Evolutionary conservation across 1,140 invertebrate genomes (phyloP), one percentile per base, ranked within the genome.

Genomic region (Caenorhabditis elegans): DNA sequence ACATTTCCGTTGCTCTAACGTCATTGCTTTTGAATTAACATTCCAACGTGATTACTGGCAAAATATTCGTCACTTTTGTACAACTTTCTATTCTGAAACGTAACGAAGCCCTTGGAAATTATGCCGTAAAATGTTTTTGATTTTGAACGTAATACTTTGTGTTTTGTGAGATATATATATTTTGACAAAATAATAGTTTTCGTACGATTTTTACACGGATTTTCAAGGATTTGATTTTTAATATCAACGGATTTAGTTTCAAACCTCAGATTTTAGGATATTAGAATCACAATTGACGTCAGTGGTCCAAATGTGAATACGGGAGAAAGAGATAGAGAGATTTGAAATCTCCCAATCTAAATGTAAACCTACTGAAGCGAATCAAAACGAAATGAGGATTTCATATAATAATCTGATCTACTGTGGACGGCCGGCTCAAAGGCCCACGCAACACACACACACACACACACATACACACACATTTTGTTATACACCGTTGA

Each of bases 361-460:
- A 34, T 36, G 17, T 17, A 22, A 3, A 70, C 43, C 19, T 70
- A 39, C 11, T 60, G 53, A 34, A 60, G 53, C 53, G 53, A 60
- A 60, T 34, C 53, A 34, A 34, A 60, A 34, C 26, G 60, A 70
- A 70, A 39, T 22, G 34, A 22, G 60, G 60, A 70, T 70, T 70
- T 70, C 34, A 43, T 70, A 39, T 39, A 70, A 70, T 70, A 70
- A 70, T 70, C 60, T 70, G 34, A 70, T 70, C 34, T 70, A 39
- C 53, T 70, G n/a, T 43, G 60, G 28, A 36, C n/a, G n/a, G n/a
- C n/a, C n/a, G 19, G 60, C 34, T 70, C 60, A 24, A 31, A 43
- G 22, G 60, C 60, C 60, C 60, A 15, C 60, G 60, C 60, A n/a
- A n/a, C n/a, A n/a, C n/a, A n/a, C n/a, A n/a, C n/a, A n/a, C n/a